Percentiles rank a stretch among this genome's conserved stretches.
These are phyloP conservation scores for Piscicola geometra DNA, from an alignment of 2,888 invertebrate genomes.

Conservation along the genomic window DNA sequence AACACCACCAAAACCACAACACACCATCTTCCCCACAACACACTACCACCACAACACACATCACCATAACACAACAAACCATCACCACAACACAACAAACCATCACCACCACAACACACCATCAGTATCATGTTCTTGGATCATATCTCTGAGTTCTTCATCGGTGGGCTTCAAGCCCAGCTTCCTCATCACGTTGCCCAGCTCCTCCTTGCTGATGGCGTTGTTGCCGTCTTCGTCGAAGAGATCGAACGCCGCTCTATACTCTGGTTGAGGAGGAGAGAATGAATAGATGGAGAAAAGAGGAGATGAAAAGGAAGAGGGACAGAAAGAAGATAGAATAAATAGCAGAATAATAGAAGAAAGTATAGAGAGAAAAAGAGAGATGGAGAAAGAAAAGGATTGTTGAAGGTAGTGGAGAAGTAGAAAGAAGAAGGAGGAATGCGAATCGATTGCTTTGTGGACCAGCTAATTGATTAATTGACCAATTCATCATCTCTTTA, in stretches of 20 bases:
- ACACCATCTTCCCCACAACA: too few species aligned
- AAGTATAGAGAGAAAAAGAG: not conserved
- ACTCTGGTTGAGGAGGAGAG: constrained; percentile 2
- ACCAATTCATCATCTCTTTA: too few species aligned
- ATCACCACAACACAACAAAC: not conserved
- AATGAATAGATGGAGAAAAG: not conserved
- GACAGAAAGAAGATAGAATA: not conserved
- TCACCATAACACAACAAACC: not conserved
- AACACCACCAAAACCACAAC: not conserved
- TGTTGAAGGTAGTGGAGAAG: not conserved
- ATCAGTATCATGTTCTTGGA: constrained; percentile 30
- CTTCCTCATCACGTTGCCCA: constrained; percentile 31
- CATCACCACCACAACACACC: not conserved
- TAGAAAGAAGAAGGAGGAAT: too few species aligned
- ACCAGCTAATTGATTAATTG: too few species aligned
- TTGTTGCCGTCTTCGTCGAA: constrained; percentile 34
- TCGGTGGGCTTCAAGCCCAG: constrained; percentile 26
- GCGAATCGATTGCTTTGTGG: too few species aligned
- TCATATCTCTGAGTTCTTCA: constrained; percentile 33
- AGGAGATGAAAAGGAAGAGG: not conserved
- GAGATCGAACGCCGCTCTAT: constrained; percentile 30
- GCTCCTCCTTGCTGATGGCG: constrained; percentile 32
- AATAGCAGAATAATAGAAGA: not conserved
- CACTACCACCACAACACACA: too few species aligned
- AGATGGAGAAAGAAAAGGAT: not conserved